Base-by-base conservation (phyloP, 2,113 vertebrate genomes). In the Canis aureus region DNA sequence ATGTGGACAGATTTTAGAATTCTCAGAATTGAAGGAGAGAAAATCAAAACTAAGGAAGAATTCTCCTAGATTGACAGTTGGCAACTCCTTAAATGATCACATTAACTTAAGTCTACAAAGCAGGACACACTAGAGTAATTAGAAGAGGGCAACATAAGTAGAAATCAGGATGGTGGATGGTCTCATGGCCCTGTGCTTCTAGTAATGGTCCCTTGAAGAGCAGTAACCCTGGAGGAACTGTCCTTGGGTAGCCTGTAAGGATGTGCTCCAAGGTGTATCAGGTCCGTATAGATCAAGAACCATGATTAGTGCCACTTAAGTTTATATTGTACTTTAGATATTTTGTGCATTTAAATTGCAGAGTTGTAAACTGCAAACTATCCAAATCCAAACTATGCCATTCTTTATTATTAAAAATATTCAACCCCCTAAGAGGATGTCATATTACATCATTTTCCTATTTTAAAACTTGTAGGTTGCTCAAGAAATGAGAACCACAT, bases 241-340 rank as follows among this genome's bases (percentile, higher is more conserved):
- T 74, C 95, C 95, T 80, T 93, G 96, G 98, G 94, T 5, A 84
- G 93, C 71, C 95, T 97, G 97, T 98, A 98, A 98, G 97, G 97
- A 95, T 97, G 93, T 97, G 97, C 98, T 98, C 98, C 96, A 85
- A 98, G 98, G 98, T 93, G 98, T 98, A 98, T 98, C 98, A 98
- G 97, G 97, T 97, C 98, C 97, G 95, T 66, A 97, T 87, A 79
- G 98, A 97, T 92, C 97, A 97, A 97, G 96, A 97, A 98, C 97
- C 93, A 95, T 98, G 98, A 98, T 96, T 98, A 95, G 89, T 98
- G 97, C 97, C 96, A 97, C 97, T 94, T 97, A 98, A 99, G 97
- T 98, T 98, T 97, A 59, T 49, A 98, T 98, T 92, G 98, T 97
- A 98, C 98, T 98, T 97, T 97, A 97, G 98, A 98, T 98, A 97